Conservation (phyloP, 1,140 invertebrate species). For the Heliconius eleuchia region DNA sequence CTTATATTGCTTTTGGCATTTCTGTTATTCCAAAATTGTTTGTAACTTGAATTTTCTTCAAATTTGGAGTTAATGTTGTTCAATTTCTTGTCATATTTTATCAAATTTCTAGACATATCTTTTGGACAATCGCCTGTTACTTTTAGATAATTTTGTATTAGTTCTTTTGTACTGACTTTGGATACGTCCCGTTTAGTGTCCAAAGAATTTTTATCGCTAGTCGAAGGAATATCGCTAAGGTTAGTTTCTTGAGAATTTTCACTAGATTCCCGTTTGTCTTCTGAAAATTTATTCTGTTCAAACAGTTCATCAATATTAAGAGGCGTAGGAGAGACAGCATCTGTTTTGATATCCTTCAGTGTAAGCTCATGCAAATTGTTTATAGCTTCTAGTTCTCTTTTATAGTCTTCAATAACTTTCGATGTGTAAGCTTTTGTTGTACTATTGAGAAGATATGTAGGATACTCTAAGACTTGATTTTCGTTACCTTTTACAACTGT, state of each 20-base stretch:
- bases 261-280: conserved; percentile 48
- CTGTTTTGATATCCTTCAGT: conserved; percentile 76
- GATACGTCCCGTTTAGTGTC: conserved; percentile 57
- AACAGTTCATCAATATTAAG: conserved; percentile 72
- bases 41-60: conserved; percentile 49
- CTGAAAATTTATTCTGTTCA: conserved; percentile 51
- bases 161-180: conserved; percentile 69
- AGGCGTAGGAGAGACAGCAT: conserved; percentile 67
- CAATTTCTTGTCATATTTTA: conserved; percentile 60
- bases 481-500: conserved; percentile 41
- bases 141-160: conserved; percentile 75
- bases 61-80: conserved; percentile 50
- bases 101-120: conserved; percentile 49
- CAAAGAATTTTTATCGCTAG: conserved; percentile 51
- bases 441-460: conserved; percentile 73
- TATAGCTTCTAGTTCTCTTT: conserved; percentile 77
- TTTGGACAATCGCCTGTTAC: conserved; percentile 70
- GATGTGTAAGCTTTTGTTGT: conserved; percentile 77
- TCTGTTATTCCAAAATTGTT: conserved; percentile 69
- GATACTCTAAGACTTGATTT: conserved; percentile 64
- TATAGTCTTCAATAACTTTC: conserved; percentile 80
- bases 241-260: conserved; percentile 48
- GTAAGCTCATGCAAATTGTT: conserved; percentile 77
- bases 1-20: conserved; percentile 40
- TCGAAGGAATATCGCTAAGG: conserved; percentile 38